A percentile compares a stretch with the other conserved stretches of the same genome.
Conservation (phyloP, 2,797 vertebrate genomes). For the Chelidonichthys spinosus region DNA sequence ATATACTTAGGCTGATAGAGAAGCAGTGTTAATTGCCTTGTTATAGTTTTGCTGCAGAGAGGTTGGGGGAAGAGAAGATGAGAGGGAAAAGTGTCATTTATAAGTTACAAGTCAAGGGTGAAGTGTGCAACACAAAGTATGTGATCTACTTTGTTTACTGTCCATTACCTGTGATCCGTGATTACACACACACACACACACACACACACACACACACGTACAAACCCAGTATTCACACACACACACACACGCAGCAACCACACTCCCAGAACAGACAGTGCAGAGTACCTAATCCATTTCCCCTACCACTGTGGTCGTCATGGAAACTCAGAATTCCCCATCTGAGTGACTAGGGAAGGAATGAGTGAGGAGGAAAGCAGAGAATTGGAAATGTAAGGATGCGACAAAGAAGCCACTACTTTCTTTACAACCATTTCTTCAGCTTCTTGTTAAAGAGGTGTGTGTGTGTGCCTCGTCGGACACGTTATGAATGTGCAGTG, state of each 20-base stretch:
- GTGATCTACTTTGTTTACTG: neutral
- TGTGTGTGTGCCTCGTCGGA: conserved; percentile 19
- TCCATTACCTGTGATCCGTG: too few relatives aligned
- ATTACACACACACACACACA: too few relatives aligned
- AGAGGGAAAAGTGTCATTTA: neutral
- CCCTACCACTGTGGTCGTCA: conserved; percentile 73
- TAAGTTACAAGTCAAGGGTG: conserved; percentile 22
- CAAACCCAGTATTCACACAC: conserved; percentile 7
- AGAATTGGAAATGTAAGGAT: conserved; percentile 27
- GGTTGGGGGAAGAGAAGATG: conserved; percentile 6
- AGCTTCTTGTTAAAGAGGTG: neutral
- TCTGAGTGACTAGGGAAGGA: conserved; percentile 32
- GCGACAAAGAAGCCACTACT: conserved; percentile 27
- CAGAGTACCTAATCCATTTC: conserved; percentile 70
- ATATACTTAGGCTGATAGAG: conserved; percentile 22
- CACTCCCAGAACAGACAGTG: conserved; percentile 56
- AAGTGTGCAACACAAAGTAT: conserved; percentile 4
- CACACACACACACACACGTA: too few relatives aligned
- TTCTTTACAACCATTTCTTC: neutral
- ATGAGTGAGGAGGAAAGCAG: conserved; percentile 15
- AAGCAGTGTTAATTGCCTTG: conserved; percentile 18
- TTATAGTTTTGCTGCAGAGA: conserved; percentile 14
- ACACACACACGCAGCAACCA: conserved; percentile 38
- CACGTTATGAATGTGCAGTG: conserved; percentile 32
- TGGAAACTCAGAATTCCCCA: conserved; percentile 74